Percentiles rank a stretch among this genome's conserved stretches.
Conservation (phyloP, 2,888 invertebrate species). For the Myopa testacea region DNA sequence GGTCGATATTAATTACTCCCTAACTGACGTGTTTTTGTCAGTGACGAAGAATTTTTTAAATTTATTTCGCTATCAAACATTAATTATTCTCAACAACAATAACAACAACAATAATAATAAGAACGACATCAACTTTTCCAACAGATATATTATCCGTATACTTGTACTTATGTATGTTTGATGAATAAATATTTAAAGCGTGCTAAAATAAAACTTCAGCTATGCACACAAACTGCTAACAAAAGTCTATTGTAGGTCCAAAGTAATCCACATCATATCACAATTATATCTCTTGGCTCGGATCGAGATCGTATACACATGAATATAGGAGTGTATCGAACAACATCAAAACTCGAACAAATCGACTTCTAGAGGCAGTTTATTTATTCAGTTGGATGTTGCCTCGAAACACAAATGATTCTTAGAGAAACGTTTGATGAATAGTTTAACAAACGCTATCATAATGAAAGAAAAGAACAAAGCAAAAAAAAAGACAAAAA, state of each 20-base stretch:
- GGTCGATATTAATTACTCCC: too few relatives aligned
- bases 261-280: not conserved
- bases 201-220: constrained; percentile 38
- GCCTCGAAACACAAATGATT: not conserved
- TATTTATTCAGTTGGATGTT: constrained; percentile 6
- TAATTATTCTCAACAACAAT: too few relatives aligned
- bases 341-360: too few relatives aligned
- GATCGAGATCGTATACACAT: too few relatives aligned
- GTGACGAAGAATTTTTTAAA: too few relatives aligned
- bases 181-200: constrained; percentile 38
- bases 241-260: not conserved
- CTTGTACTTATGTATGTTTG: not conserved
- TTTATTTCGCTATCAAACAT: too few relatives aligned
- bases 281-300: too few relatives aligned
- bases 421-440: not conserved
- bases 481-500: not conserved
- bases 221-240: constrained; percentile 35
- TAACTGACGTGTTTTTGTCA: too few relatives aligned
- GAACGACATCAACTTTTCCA: too few relatives aligned
- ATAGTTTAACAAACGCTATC: not conserved
- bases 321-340: too few relatives aligned
- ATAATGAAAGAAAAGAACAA: constrained; percentile 45
- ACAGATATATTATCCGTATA: too few relatives aligned
- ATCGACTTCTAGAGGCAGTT: not conserved
- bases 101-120: too few relatives aligned